phyloP scores from a whole-genome alignment of 2,888 invertebrate species.

The Antheraea assamensis region DNA sequence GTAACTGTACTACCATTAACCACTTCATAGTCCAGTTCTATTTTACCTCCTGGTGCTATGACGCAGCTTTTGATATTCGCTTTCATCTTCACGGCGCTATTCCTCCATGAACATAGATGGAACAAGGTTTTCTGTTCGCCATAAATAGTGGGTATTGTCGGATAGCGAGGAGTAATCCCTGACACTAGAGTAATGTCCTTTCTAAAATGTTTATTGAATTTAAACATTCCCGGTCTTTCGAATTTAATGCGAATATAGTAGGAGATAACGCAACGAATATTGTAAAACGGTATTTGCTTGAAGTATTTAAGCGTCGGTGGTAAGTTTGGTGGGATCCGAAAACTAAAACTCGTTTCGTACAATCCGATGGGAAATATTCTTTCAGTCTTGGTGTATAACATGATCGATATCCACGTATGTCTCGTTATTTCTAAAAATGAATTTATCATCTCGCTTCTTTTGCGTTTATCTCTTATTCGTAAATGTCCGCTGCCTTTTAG shows the following conservation, averaged over 20 bases:
- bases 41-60: constrained; percentile 37
- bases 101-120: constrained; percentile 38
- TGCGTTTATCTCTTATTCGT: constrained; percentile 23
- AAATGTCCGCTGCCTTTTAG: constrained; percentile 38
- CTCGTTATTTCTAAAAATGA: constrained; percentile 29
- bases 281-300: constrained; percentile 24
- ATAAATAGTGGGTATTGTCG: constrained; percentile 38
- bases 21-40: constrained; percentile 41
- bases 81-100: constrained; percentile 41
- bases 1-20: constrained; percentile 41
- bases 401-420: constrained; percentile 35
- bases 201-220: constrained; percentile 40
- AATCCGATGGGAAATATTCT: constrained; percentile 31
- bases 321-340: constrained; percentile 40
- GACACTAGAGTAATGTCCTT: constrained; percentile 44
- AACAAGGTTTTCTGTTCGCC: constrained; percentile 42
- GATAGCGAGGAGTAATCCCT: constrained; percentile 36
- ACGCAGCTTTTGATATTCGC: constrained; percentile 40
- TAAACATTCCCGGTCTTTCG: constrained; percentile 42
- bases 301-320: constrained; percentile 38
- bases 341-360: constrained; percentile 42
- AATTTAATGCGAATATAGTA: constrained; percentile 51
- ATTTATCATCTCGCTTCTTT: constrained; percentile 16
- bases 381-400: constrained; percentile 27
- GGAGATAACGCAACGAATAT: constrained; percentile 36